Conservation (phyloP, 2,888 invertebrate species). For the Scaptomyza flava region DNA sequence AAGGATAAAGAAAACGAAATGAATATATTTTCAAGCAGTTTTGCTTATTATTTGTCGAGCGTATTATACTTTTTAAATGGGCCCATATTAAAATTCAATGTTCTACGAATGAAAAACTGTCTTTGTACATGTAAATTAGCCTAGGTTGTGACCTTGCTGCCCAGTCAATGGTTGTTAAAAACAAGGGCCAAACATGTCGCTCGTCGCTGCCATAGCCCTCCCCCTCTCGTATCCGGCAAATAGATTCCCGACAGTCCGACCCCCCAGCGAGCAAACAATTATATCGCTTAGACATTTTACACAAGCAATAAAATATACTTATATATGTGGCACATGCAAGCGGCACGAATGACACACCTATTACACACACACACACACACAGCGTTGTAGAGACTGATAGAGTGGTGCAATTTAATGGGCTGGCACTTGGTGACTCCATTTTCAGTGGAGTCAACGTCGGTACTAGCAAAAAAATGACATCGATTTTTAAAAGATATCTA, state of each 20-base stretch:
- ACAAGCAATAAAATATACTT: slow-evolving; percentile 69
- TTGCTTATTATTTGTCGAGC: not conserved
- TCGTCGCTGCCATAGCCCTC: not conserved
- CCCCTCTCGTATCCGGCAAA: slow-evolving; percentile 5
- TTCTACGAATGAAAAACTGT: slow-evolving; percentile 16
- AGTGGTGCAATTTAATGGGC: slow-evolving; percentile 42
- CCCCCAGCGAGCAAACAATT: slow-evolving; percentile 62
- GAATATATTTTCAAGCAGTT: slow-evolving; percentile 8
- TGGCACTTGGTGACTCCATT: slow-evolving; percentile 61
- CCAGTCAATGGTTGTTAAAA: slow-evolving; percentile 43
- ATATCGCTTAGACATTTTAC: slow-evolving; percentile 71
- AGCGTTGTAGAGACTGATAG: slow-evolving; percentile 9
- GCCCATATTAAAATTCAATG: slow-evolving; percentile 17
- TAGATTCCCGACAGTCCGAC: slow-evolving; percentile 11
- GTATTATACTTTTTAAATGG: not conserved
- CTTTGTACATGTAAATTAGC: slow-evolving; percentile 49
- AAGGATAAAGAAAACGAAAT: not conserved
- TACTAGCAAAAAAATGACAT: not conserved
- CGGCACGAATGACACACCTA: slow-evolving; percentile 59
- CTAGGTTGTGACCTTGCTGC: slow-evolving; percentile 37
- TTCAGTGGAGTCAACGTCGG: slow-evolving; percentile 22
- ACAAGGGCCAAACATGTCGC: slow-evolving; percentile 48
- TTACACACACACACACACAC: slow-evolving; percentile 20
- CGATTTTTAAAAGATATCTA: not conserved
- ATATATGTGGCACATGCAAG: slow-evolving; percentile 31